Conservation (phyloP, 2,888 invertebrate species). For the Folsomia candida region DNA sequence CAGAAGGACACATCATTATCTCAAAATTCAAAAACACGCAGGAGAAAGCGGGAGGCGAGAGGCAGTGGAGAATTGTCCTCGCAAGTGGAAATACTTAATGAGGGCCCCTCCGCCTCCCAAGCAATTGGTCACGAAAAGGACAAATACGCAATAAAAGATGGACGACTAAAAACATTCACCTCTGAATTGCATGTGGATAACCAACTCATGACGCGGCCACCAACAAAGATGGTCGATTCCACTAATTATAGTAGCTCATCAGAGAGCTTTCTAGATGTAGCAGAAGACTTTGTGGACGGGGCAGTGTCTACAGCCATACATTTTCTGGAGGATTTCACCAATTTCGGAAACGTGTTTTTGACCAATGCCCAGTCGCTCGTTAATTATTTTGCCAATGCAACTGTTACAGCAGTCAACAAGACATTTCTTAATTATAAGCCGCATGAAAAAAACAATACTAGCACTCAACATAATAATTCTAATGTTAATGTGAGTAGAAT, state of each 20-base stretch:
- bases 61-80: neutral
- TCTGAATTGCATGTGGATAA: too few relatives aligned
- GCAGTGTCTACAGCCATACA: constrained; percentile 41
- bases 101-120: neutral
- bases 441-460: neutral
- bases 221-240: too few relatives aligned
- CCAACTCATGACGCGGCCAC: too few relatives aligned
- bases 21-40: neutral
- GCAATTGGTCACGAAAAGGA: neutral
- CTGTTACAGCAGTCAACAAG: constrained; percentile 10
- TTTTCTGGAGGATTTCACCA: constrained; percentile 37
- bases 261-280: neutral
- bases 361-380: constrained; percentile 5
- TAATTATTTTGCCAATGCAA: constrained; percentile 36
- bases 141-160: neutral
- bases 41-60: neutral
- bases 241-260: neutral
- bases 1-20: neutral
- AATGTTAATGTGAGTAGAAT: too few relatives aligned
- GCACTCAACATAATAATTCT: neutral
- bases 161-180: neutral
- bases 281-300: constrained; percentile 29
- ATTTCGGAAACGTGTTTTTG: constrained; percentile 25
- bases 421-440: too few relatives aligned
- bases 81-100: neutral